These are phyloP conservation scores for Microctonus aethiopoides DNA, from an alignment of 2,888 invertebrate genomes.

Conservation along the genomic window DNA sequence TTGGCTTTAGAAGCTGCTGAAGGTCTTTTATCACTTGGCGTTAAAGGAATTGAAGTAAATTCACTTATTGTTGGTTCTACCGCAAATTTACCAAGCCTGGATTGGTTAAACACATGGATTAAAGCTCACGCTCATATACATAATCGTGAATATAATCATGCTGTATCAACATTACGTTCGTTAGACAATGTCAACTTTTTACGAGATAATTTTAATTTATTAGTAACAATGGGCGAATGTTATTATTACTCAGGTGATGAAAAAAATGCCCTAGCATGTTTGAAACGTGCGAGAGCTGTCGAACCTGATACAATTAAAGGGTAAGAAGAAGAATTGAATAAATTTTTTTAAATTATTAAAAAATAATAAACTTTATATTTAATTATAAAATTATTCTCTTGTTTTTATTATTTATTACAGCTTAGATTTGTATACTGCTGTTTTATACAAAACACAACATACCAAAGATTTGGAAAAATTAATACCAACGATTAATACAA, in stretches of 20 bases:
- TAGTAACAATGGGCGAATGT: constrained; percentile 79
- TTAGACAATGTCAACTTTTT: constrained; percentile 76
- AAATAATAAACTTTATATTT: too few species aligned
- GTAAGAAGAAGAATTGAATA: too few species aligned
- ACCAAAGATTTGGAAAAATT: constrained; percentile 74
- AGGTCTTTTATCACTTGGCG: constrained; percentile 77
- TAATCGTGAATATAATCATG: constrained; percentile 76
- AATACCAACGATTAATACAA: constrained; percentile 68
- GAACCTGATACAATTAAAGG: constrained; percentile 63
- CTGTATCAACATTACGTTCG: constrained; percentile 75
- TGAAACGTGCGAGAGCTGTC: constrained; percentile 67
- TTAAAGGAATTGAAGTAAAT: constrained; percentile 80
- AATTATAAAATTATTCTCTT: constrained; percentile 1
- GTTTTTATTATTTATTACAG: constrained; percentile 69
- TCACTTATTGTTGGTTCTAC: constrained; percentile 75
- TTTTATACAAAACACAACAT: constrained; percentile 72
- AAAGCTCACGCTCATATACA: constrained; percentile 75
- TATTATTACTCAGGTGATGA: constrained; percentile 80
- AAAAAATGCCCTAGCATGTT: constrained; percentile 71
- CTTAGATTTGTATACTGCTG: constrained; percentile 75
- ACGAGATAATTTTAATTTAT: constrained; percentile 75
- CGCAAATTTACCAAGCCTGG: constrained; percentile 59
- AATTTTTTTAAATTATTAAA: too few species aligned
- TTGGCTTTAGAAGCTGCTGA: constrained; percentile 81
- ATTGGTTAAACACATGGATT: constrained; percentile 74